Percentiles rank a stretch among this genome's conserved stretches.
These are phyloP conservation scores for Helicoverpa assulta DNA, from an alignment of 2,888 invertebrate species.

Conservation along the genomic window DNA sequence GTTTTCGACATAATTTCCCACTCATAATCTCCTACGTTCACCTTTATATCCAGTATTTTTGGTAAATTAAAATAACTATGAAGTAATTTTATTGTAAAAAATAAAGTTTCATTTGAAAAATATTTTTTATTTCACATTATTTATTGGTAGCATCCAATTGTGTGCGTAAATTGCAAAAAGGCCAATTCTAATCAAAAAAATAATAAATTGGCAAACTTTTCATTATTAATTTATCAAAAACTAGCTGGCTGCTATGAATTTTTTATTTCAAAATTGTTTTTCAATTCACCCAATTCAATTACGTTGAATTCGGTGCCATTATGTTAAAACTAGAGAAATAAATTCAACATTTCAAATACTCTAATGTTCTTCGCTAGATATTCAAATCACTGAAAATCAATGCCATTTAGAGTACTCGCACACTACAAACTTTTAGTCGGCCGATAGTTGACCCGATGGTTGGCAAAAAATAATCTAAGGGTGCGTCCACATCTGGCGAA, in stretches of 20 bases:
- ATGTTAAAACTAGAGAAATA: conserved; percentile 15
- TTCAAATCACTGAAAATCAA: conserved; percentile 38
- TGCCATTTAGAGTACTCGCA: conserved; percentile 3
- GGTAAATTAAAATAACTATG: no score
- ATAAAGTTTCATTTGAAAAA: neutral
- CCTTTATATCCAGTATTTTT: no score
- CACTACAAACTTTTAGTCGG: no score
- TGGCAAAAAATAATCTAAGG: no score
- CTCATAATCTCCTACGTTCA: no score
- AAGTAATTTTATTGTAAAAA: no score
- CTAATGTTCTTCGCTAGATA: conserved; percentile 29
- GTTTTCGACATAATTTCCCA: no score
- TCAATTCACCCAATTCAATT: neutral
- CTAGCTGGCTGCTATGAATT: neutral
- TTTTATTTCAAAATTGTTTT: neutral
- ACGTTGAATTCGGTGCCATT: conserved; percentile 2
- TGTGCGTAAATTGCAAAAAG: neutral
- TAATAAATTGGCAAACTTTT: neutral
- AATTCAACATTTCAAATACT: conserved; percentile 31
- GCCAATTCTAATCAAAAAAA: neutral
- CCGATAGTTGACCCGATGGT: no score
- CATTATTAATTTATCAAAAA: conserved; percentile 1
- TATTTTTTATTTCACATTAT: neutral
- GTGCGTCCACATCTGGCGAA: no score
- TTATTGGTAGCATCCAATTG: no score